Conservation (phyloP, 1,140 invertebrate genomes). For the Drosophila nebulosa region DNA sequence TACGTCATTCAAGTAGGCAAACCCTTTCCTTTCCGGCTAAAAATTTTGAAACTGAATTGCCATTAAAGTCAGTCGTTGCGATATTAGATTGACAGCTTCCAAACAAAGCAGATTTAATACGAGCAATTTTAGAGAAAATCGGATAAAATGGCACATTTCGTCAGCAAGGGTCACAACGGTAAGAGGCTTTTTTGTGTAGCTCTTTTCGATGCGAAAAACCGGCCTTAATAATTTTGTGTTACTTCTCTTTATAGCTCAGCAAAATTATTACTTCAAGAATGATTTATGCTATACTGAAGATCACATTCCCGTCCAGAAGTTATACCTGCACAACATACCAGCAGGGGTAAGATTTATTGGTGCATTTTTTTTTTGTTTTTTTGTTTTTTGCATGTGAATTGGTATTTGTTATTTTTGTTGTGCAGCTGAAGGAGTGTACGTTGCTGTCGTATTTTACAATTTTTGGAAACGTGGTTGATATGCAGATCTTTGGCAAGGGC, state of each 20-base stretch:
- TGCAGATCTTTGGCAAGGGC: slow-evolving; percentile 10
- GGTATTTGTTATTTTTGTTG: neutral
- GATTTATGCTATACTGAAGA: slow-evolving; percentile 59
- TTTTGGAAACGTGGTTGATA: slow-evolving; percentile 34
- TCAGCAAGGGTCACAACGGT: slow-evolving; percentile 13
- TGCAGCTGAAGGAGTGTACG: neutral
- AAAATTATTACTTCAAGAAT: slow-evolving; percentile 44
- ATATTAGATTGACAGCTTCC: neutral
- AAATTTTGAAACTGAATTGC: too few relatives aligned
- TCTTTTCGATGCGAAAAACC: neutral
- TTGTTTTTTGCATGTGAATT: neutral
- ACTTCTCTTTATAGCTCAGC: slow-evolving; percentile 3
- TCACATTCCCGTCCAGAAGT: slow-evolving; percentile 44
- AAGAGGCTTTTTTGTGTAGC: neutral
- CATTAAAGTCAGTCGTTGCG: too few relatives aligned
- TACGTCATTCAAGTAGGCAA: too few relatives aligned
- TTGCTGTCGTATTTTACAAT: slow-evolving; percentile 23
- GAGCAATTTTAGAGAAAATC: neutral
- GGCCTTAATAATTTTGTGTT: neutral
- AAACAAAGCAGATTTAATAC: neutral
- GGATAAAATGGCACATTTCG: slow-evolving; percentile 8
- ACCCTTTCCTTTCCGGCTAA: too few relatives aligned
- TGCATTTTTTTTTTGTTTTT: neutral
- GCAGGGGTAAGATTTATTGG: slow-evolving; percentile 18
- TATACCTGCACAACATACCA: slow-evolving; percentile 39